Evolutionary conservation across 1,140 invertebrate genomes (phyloP).

Genomic region (Coelopa frigida): DNA sequence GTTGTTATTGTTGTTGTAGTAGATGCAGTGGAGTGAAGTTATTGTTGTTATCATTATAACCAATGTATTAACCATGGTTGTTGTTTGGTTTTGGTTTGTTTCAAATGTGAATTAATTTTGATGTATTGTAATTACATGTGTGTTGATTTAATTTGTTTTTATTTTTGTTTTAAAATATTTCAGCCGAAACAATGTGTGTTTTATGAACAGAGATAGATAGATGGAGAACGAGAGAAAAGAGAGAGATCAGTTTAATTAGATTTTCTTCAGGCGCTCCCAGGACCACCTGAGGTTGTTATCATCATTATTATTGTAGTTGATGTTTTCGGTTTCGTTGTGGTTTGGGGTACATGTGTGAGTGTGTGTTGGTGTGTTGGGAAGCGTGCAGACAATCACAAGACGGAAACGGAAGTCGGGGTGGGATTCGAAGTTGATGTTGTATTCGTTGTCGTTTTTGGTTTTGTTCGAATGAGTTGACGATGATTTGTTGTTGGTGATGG

Average conservation of each 20-base stretch:
- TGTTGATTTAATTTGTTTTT: no score
- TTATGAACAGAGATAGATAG: constrained; percentile 16
- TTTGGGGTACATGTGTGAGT: background rate
- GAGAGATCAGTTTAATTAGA: constrained; percentile 34
- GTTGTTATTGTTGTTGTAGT: constrained; percentile 13
- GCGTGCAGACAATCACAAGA: no score
- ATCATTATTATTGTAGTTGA: no score
- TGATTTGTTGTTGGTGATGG: background rate
- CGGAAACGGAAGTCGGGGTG: no score
- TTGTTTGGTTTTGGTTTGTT: no score
- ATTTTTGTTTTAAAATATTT: background rate
- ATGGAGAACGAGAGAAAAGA: constrained; percentile 22
- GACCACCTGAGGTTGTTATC: constrained; percentile 37
- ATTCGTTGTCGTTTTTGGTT: background rate
- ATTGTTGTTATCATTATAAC: constrained; percentile 20
- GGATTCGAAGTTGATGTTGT: background rate
- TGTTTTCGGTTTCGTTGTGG: background rate
- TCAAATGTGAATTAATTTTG: no score
- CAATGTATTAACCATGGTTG: no score
- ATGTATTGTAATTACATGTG: no score
- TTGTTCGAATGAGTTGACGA: background rate
- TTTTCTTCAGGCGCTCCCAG: constrained; percentile 42
- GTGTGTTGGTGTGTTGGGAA: no score
- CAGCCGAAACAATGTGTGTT: background rate
- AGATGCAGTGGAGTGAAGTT: background rate